Evolutionary conservation across 2,888 invertebrate species (phyloP), one percentile per base, ranked within the genome.

Genomic region (Eupsilia transversa): DNA sequence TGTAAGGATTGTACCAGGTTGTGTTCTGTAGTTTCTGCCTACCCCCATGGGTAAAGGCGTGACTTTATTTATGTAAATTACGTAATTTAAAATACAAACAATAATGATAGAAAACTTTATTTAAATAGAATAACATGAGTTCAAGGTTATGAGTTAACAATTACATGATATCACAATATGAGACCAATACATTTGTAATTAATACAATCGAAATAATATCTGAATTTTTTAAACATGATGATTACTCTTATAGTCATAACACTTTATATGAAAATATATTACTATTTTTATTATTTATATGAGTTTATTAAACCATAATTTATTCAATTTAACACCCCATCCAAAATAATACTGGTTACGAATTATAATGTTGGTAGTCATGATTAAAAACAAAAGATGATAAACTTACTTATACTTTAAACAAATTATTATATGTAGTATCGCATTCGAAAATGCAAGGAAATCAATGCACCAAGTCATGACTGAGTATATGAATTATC

Each of bases 111-210:
- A 86, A 82, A 72, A 57, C 63, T 82, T 82, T 76, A 81, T 80
- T 79, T 71, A 35, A 71, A 80, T 52, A 81, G 69, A 74, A 78
- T 77, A 83, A 81, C 67, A 72, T 74, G 67, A 79, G 72, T 72
- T 75, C 64, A 83, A 80, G 80, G 83, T 82, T 77, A 84, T 70
- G 73, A 77, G 77, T 82, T 82, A 84, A 83, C 71, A 79, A 88
- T 80, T 85, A 88, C 83, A 88, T 87, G 89, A 91, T 94, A 94
- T 94, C 94, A 94, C 94, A 94, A 84, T 88, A 92, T 93, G 94
- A 94, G 95, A 94, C 94, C 94, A 94, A 91, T 90, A 93, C 85
- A 90, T 87, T 86, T 74, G 63, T 86, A 83, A 82, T 80, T 83
- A 84, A 89, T 86, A 88, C 81, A 86, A 81, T 80, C 77, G 43